Evolutionary conservation across 1,140 invertebrate genomes (phyloP), one percentile per base, ranked within the genome.

Genomic region (Lordiphosa clarofinis): DNA sequence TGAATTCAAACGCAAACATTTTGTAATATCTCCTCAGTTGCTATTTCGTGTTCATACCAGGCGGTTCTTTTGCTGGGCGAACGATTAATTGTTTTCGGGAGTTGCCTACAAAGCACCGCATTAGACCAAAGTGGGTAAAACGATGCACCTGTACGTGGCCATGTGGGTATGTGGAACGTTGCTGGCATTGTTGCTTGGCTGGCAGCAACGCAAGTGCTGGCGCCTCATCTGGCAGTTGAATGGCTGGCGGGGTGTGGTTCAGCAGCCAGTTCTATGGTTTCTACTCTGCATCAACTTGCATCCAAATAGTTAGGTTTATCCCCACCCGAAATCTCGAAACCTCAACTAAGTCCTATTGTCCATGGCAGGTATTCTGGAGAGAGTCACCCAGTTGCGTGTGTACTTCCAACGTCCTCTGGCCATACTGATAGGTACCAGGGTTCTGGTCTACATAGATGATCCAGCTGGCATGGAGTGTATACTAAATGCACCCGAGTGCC

Each of bases 191-290:
- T 65, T 84, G 8, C 61, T 84, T n/a, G 69, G 69, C 38, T 86
- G 65, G 61, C 78, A 84, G 54, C 86, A 88, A 47, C 70, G 86
- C 12, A 88, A 87, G 36, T 86, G 73, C 39, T 88, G 86, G 86
- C 76, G 73, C 13, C 81, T 88, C 63, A 84, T 88, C 36, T 88
- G 87, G 87, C 86, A 88, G 44, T 56, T 88, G 9, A 88, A 86
- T 31, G 87, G 87, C 1, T 88, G 76, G 81, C 59, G 73, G 52
- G 87, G 87, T n/a, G 56, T 88, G 42, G 38, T 67, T 10, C 86
- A 88, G 12, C 87, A 88, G 48, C 87, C 87, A 0, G 10, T 88
- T 4, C 58, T 88, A 13, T 88, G 86, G 86, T 43, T 88, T 4
- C 58, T 88, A 4, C 56, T 88, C 38, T 61, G 72, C 62, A 69